Conservation (phyloP, 2,797 vertebrate genomes). For the Phrynocephalus forsythii region DNA sequence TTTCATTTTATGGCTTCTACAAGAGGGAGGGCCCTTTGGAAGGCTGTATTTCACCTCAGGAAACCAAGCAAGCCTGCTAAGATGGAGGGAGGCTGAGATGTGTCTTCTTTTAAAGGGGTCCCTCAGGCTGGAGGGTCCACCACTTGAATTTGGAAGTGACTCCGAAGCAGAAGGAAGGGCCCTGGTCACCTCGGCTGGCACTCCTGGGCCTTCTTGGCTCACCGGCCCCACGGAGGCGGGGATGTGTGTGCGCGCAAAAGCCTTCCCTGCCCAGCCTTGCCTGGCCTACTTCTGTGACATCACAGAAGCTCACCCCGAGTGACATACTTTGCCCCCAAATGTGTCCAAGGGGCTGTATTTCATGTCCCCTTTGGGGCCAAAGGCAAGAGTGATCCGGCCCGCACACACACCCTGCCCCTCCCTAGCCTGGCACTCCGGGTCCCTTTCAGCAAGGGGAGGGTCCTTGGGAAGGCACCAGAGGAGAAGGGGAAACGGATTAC, state of each 20-base stretch:
- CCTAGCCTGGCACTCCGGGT: fast-evolving
- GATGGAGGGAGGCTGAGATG: background rate
- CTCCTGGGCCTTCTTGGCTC: background rate
- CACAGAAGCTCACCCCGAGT: background rate
- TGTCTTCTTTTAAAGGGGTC: background rate
- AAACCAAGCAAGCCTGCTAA: constrained; percentile 22
- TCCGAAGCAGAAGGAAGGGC: background rate
- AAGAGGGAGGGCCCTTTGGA: constrained; percentile 61
- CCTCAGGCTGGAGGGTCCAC: no score
- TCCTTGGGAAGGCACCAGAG: fast-evolving
- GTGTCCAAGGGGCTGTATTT: no score
- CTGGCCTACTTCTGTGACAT: no score
- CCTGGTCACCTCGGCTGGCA: background rate
- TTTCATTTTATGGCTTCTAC: constrained; percentile 68
- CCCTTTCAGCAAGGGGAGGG: background rate
- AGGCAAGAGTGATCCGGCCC: background rate
- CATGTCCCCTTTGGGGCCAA: background rate
- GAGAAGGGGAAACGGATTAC: fast-evolving
- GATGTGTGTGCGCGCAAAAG: no score
- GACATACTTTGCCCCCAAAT: background rate
- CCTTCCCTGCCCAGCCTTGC: no score
- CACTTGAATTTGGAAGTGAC: no score
- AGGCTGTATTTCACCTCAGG: constrained; percentile 64
- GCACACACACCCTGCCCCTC: background rate
- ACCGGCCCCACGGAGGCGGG: background rate